A percentile compares a stretch with the other conserved stretches of the same genome.
Evolutionary conservation across 2,888 invertebrate species (phyloP).

Genomic region (Halictus quadricinctus): DNA sequence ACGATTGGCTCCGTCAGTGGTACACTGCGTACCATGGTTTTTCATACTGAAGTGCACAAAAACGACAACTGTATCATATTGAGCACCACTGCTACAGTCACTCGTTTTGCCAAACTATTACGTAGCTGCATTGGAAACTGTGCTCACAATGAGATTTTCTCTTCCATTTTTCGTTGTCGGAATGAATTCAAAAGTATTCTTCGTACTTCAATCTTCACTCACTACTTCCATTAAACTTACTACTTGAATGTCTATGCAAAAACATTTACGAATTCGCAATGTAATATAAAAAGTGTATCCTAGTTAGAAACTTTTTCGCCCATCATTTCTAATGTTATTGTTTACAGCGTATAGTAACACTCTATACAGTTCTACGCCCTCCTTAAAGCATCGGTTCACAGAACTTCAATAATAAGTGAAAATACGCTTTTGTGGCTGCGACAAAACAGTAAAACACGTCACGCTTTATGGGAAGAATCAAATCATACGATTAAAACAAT

Average conservation of each 20-base stretch:
- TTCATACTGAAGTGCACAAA: background rate
- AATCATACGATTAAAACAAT: background rate
- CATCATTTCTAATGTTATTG: background rate
- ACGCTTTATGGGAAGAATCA: background rate
- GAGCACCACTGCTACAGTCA: background rate
- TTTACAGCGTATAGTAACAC: background rate
- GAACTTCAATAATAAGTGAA: too few relatives aligned
- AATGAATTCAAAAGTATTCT: background rate
- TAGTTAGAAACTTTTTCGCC: background rate
- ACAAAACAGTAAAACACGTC: background rate
- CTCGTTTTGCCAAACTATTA: background rate
- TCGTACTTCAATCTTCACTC: background rate
- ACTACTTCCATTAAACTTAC: background rate
- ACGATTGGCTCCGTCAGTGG: background rate
- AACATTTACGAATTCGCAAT: too few relatives aligned
- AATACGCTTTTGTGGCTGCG: too few relatives aligned
- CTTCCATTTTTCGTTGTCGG: background rate
- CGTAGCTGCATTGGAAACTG: background rate
- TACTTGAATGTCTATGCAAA: background rate
- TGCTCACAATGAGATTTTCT: background rate
- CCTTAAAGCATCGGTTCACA: too few relatives aligned
- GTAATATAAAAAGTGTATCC: background rate
- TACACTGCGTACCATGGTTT: background rate
- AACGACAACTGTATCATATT: background rate
- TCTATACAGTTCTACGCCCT: too few relatives aligned